phyloP scores from a whole-genome alignment of 2,888 invertebrate species.

The Laspeyria flexula region DNA sequence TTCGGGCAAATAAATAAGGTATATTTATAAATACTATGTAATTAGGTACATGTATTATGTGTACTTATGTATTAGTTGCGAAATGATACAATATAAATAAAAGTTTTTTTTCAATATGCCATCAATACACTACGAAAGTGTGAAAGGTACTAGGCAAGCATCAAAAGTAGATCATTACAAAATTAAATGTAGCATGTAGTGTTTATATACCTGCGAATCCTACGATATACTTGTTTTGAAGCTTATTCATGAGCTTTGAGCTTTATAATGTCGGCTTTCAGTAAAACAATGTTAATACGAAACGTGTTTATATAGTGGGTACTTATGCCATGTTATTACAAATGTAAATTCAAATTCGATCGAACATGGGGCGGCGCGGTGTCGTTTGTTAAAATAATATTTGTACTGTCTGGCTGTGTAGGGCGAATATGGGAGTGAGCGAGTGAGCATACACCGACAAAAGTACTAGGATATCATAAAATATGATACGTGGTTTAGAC shows the following conservation, averaged over 20 bases:
- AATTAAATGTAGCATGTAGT: no score
- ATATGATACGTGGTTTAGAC: neutral
- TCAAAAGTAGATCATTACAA: no score
- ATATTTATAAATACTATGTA: no score
- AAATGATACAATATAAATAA: no score
- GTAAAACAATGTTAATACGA: neutral
- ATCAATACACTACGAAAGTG: no score
- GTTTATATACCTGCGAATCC: no score
- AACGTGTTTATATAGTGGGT: neutral
- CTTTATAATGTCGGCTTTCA: neutral
- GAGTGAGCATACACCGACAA: neutral
- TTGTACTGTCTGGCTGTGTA: neutral
- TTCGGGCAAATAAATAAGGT: no score
- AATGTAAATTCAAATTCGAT: neutral
- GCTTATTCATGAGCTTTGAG: neutral
- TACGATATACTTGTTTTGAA: no score
- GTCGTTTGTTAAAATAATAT: conserved; percentile 5
- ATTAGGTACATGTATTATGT: no score
- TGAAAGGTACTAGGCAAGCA: no score
- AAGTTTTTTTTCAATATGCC: no score
- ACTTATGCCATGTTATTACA: neutral
- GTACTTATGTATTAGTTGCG: no score
- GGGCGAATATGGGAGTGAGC: neutral
- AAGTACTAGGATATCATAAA: neutral
- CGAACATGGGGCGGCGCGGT: neutral